Evolutionary conservation across 2,888 invertebrate species (phyloP).

Genomic region (Acrobasis consociella): DNA sequence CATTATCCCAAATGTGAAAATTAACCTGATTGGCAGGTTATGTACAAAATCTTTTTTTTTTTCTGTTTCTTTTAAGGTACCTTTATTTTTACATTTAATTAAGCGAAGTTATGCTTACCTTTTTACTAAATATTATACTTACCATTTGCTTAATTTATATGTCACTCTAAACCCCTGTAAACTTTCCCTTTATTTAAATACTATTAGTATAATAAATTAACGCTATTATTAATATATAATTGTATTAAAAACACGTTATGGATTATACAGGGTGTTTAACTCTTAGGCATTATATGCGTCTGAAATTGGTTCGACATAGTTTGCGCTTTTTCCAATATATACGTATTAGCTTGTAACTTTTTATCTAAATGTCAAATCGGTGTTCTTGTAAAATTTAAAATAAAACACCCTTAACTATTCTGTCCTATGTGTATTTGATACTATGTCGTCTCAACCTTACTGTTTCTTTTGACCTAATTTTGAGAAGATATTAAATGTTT

Average conservation of each 20-base stretch:
- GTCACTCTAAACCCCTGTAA: constrained; percentile 14
- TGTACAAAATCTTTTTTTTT: too few relatives aligned
- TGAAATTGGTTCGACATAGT: constrained; percentile 35
- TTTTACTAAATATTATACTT: not conserved
- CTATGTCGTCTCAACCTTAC: not conserved
- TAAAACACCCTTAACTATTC: constrained; percentile 26
- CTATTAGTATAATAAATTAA: constrained; percentile 32
- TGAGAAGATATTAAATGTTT: too few relatives aligned
- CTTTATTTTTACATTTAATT: too few relatives aligned
- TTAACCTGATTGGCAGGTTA: too few relatives aligned
- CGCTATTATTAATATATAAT: constrained; percentile 35
- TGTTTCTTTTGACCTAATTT: too few relatives aligned
- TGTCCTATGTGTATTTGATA: constrained; percentile 13
- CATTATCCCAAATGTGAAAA: too few relatives aligned
- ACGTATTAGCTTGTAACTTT: constrained; percentile 42
- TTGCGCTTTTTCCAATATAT: constrained; percentile 42
- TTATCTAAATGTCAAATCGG: constrained; percentile 44
- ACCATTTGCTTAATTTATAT: not conserved
- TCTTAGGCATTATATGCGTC: constrained; percentile 70
- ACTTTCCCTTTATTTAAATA: constrained; percentile 24
- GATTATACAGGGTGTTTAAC: constrained; percentile 77
- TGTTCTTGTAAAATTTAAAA: constrained; percentile 38
- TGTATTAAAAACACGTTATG: constrained; percentile 70
- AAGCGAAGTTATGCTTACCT: not conserved
- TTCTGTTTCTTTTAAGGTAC: too few relatives aligned